These are phyloP conservation scores for Mandrillus leucophaeus DNA, from an alignment of 2,113 vertebrate species.

Conservation along the genomic window DNA sequence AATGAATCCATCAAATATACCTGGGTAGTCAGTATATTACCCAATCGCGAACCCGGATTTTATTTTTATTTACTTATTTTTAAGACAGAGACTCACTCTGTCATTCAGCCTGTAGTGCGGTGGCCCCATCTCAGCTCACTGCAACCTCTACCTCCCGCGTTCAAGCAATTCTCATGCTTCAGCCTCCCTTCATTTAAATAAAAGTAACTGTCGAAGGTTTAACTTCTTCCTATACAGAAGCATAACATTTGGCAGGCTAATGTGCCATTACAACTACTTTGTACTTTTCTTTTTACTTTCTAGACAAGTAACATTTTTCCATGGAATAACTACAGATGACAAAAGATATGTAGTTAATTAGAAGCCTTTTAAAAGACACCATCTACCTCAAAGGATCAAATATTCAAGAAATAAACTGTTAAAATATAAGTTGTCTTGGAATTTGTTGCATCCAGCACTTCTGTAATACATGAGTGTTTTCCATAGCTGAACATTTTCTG, in stretches of 20 bases:
- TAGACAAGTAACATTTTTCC: neutral
- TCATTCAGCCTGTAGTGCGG: no score
- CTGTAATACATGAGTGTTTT: neutral
- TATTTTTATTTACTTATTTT: no score
- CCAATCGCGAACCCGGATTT: no score
- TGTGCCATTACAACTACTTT: neutral
- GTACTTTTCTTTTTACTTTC: neutral
- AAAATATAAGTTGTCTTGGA: neutral
- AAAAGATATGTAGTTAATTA: constrained; percentile 8
- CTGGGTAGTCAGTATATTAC: no score
- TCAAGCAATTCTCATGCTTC: no score
- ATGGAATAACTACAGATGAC: neutral
- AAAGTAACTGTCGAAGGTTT: neutral
- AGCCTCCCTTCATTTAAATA: neutral
- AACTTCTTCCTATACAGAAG: neutral
- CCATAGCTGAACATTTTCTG: neutral
- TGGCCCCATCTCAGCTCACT: no score
- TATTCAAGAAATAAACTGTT: neutral
- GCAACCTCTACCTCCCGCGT: no score
- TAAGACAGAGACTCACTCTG: no score
- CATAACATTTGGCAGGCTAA: neutral
- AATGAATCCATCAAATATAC: no score
- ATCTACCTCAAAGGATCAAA: neutral
- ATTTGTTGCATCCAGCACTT: neutral
- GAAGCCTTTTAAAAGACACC: neutral